phyloP scores from a whole-genome alignment of 2,888 invertebrate species.

The Drosophila kambysellisi region DNA sequence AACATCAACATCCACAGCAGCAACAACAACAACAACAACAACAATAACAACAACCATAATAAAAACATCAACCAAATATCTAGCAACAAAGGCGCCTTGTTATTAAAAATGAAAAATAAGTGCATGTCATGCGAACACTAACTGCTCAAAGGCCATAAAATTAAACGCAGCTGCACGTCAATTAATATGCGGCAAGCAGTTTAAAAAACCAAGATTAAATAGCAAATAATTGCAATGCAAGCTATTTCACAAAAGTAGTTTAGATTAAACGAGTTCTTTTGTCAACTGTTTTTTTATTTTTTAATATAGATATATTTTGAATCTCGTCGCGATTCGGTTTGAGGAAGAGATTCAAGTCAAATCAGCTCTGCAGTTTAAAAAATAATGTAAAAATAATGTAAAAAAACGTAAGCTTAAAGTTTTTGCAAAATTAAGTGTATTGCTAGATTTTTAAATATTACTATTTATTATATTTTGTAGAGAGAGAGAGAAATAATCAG shows the following conservation, averaged over 20 bases:
- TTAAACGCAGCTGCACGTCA: conserved; percentile 19
- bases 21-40: neutral
- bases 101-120: conserved; percentile 40
- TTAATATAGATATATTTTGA: neutral
- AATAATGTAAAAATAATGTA: too few relatives aligned
- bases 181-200: conserved; percentile 21
- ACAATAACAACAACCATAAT: neutral
- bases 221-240: neutral
- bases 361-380: too few relatives aligned
- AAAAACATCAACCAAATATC: conserved; percentile 44
- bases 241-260: neutral
- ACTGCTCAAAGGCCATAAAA: conserved; percentile 15
- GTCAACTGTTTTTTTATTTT: neutral
- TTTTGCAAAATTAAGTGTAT: neutral
- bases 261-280: neutral
- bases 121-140: conserved; percentile 23
- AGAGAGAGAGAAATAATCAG: neutral
- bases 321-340: neutral
- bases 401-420: neutral
- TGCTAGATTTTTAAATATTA: too few relatives aligned
- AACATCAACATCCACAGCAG: conserved; percentile 16
- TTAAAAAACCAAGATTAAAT: neutral
- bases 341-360: too few relatives aligned
- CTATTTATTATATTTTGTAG: too few relatives aligned
- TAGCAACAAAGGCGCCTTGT: conserved; percentile 50